These are phyloP conservation scores for Fundulus diaphanus DNA, from an alignment of 2,797 vertebrate species.

Conservation along the genomic window DNA sequence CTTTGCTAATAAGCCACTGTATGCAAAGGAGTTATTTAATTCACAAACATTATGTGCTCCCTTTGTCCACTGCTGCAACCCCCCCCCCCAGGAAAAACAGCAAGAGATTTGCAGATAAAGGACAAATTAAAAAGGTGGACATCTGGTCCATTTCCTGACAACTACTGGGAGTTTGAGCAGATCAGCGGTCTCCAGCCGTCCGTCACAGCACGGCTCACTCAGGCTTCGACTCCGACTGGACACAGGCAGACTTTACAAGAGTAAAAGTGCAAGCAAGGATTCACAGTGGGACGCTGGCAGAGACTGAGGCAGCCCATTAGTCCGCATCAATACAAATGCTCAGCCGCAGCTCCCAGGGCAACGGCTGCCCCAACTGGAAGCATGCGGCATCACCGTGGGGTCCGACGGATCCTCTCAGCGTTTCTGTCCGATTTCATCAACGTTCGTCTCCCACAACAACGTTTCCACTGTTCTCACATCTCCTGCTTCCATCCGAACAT, in stretches of 20 bases:
- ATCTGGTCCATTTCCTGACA: slow-evolving; percentile 31
- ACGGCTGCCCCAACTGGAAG: slow-evolving; percentile 60
- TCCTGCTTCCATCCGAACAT: slow-evolving; percentile 10
- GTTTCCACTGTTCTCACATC: slow-evolving; percentile 29
- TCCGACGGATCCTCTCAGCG: slow-evolving; percentile 24
- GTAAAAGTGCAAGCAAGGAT: slow-evolving; percentile 28
- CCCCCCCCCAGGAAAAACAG: neutral
- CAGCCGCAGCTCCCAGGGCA: slow-evolving; percentile 73
- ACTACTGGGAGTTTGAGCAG: slow-evolving; percentile 19
- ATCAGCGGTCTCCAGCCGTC: slow-evolving; percentile 42
- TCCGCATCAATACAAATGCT: slow-evolving; percentile 59
- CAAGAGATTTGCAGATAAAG: slow-evolving; percentile 7
- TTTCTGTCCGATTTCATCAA: slow-evolving; percentile 22
- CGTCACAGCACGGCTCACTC: slow-evolving; percentile 37
- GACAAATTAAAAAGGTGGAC: slow-evolving; percentile 15
- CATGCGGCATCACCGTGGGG: slow-evolving; percentile 58
- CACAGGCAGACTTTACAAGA: slow-evolving; percentile 10
- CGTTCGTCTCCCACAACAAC: slow-evolving; percentile 32
- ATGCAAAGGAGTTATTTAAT: neutral
- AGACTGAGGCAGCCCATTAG: slow-evolving; percentile 60
- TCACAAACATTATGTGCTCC: neutral
- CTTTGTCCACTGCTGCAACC: neutral
- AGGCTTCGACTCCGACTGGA: slow-evolving; percentile 28
- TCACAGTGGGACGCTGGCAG: slow-evolving; percentile 38
- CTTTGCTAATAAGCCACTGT: neutral